Conservation (phyloP, 1,140 invertebrate genomes). For the Drosophila seguyi region DNA sequence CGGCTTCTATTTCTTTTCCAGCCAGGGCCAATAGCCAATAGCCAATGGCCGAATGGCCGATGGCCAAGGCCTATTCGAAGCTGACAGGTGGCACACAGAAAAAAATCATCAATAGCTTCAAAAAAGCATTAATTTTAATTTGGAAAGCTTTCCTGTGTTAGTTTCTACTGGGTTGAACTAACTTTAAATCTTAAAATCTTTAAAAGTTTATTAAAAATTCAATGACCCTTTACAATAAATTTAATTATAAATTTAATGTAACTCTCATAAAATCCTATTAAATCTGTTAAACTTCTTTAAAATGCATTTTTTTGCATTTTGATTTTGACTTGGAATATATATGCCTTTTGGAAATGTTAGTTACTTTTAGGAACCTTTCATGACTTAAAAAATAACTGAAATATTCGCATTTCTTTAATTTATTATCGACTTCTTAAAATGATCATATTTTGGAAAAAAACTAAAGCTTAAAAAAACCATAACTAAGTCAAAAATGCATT, state of each 20-base stretch:
- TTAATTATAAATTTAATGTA: no score
- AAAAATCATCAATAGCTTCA: background rate
- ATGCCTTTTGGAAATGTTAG: background rate
- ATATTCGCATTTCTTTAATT: background rate
- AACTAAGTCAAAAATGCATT: background rate
- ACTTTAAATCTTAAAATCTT: no score
- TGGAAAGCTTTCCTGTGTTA: no score
- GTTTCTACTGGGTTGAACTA: background rate
- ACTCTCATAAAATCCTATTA: no score
- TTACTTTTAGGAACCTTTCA: fast-evolving
- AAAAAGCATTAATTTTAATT: background rate
- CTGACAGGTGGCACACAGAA: constrained; percentile 29
- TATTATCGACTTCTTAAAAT: background rate
- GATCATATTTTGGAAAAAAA: background rate
- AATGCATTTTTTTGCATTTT: no score
- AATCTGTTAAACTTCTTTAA: no score
- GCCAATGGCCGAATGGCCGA: constrained; percentile 9
- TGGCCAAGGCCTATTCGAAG: constrained; percentile 61
- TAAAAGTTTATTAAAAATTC: no score
- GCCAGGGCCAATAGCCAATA: constrained; percentile 43
- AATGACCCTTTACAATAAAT: no score
- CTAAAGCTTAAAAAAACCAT: background rate
- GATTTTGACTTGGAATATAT: no score
- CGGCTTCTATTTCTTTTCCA: constrained; percentile 42
- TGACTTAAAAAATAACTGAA: background rate